A percentile compares a stretch with the other conserved stretches of the same genome.
These are phyloP conservation scores for Myrmophylax atrothorax DNA, from an alignment of 2,113 vertebrate species.

Conservation along the genomic window DNA sequence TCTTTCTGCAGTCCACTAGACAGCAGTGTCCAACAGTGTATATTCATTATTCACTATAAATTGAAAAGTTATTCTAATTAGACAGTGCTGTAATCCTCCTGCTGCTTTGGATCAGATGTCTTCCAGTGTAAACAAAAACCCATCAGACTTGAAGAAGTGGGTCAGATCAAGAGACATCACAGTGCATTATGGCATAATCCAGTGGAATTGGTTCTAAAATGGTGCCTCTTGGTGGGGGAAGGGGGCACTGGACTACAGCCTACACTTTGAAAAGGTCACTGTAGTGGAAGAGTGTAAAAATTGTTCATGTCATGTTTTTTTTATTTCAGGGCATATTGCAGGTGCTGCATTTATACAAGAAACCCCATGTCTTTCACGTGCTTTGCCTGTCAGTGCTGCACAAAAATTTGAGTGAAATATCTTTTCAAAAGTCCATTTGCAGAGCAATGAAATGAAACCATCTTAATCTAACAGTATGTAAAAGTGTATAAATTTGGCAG, in stretches of 20 bases:
- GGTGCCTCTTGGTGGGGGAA: neutral
- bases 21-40: neutral
- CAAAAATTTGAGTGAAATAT: conserved; percentile 14
- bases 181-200: neutral
- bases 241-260: neutral
- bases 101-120: conserved; percentile 36
- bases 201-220: conserved; percentile 1
- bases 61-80: conserved; percentile 48
- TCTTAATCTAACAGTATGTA: conserved; percentile 39
- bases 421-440: conserved; percentile 32
- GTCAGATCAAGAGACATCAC: neutral
- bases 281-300: neutral
- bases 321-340: neutral
- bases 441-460: conserved; percentile 27
- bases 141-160: conserved; percentile 26
- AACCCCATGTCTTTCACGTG: neutral
- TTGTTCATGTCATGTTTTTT: neutral
- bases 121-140: conserved; percentile 26
- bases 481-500: conserved; percentile 50
- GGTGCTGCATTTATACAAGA: neutral
- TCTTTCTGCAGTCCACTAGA: neutral
- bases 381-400: neutral
- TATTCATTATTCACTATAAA: neutral
- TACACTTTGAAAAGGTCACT: neutral
- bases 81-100: conserved; percentile 25